Evolutionary conservation across 2,888 invertebrate species (phyloP), one percentile per base, ranked within the genome.

Genomic region (Drosophila subquinaria): DNA sequence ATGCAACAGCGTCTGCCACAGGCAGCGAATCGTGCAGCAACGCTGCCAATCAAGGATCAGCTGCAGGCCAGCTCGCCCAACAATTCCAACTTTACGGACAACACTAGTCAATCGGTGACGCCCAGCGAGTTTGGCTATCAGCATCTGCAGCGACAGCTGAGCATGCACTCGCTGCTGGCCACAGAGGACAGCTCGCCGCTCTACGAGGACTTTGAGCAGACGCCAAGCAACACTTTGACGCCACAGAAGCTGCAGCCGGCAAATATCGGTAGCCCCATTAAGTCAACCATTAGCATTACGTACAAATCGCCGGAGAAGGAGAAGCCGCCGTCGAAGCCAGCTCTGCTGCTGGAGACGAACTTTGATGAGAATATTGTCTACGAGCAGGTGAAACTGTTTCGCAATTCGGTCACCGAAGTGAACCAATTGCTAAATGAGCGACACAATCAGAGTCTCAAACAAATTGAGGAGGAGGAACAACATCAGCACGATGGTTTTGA

Each of bases 351-450:
- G 69, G 95, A 95, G 90, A 94, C 95, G 0, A 94, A 95, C 8
- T 94, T 95, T 74, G 94, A 95, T 75, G 93, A 93, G 75, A 86
- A 92, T 47, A 92, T 91, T 52, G 95, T 96, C 0, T 96, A 96
- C 85, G 96, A 96, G 79, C 95, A 96, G 94, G 96, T 96, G 0
- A 96, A 96, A 82, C 95, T 96, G 89, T 96, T 96, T 80, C 94
- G 95, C 43, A 94, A 95, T 79, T 96, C 96, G 23, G 95, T 96
- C 43, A 95, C 96, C 48, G 96, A 96, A 92, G 96, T 96, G 0
- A 96, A 96, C 89, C 95, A 94, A 23, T 80, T 95, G 62, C 80
- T 95, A 6, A 93, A 92, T 62, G 91, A 91, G 60, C 73, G 89
- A 9, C 82, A 86, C 10, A 53, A 71, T 45, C 74, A 71, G 20